These are phyloP conservation scores for Ceratina australensis DNA, from an alignment of 1,140 invertebrate genomes.

Conservation along the genomic window DNA sequence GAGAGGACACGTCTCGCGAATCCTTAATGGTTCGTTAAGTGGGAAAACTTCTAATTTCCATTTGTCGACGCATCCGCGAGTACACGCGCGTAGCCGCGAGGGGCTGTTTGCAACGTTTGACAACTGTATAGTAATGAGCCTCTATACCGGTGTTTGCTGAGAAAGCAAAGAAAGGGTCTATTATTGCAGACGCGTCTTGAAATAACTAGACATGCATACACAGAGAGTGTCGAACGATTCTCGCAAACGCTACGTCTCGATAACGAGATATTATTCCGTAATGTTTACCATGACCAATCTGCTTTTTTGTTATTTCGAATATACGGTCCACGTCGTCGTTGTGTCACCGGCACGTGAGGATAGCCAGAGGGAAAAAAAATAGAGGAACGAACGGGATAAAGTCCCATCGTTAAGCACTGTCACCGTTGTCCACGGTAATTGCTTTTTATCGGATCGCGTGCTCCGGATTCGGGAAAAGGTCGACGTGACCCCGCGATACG, in stretches of 20 bases:
- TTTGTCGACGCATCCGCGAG: not conserved
- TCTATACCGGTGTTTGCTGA: constrained; percentile 21
- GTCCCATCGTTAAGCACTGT: constrained; percentile 7
- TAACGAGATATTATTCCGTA: not conserved
- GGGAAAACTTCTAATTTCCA: constrained; percentile 40
- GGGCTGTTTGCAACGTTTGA: constrained; percentile 33
- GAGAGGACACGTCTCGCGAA: constrained; percentile 7
- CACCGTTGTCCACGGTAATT: constrained; percentile 13
- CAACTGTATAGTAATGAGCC: constrained; percentile 39
- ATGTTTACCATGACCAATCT: not conserved
- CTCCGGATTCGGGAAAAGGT: not conserved
- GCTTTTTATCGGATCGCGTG: constrained; percentile 16
- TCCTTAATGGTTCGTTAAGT: constrained; percentile 36
- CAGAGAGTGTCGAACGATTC: not conserved
- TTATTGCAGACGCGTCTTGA: constrained; percentile 9
- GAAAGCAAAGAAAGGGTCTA: constrained; percentile 38
- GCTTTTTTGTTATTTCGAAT: not conserved
- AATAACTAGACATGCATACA: not conserved
- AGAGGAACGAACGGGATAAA: not conserved
- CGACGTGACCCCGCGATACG: not conserved
- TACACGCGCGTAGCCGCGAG: not conserved
- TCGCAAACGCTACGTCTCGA: not conserved
- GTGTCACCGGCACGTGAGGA: not conserved
- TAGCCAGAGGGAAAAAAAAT: not conserved
- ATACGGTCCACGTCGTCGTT: not conserved